Conservation (phyloP, 2,113 vertebrate species). For the Heterotilapia buettikoferi region DNA sequence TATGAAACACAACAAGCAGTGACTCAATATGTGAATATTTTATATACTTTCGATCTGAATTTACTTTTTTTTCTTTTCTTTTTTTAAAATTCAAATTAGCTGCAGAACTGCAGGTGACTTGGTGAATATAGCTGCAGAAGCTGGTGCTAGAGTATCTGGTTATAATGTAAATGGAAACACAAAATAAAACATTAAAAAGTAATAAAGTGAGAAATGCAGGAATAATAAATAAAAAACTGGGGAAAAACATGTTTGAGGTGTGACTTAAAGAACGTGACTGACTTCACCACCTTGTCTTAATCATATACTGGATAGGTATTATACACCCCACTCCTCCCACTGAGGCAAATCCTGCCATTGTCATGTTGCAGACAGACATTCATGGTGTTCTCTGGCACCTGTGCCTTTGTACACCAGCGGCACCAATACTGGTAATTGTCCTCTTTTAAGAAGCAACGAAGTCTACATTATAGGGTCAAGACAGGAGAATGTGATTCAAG, state of each 20-base stretch:
- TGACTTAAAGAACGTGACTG: neutral
- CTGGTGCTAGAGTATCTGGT: neutral
- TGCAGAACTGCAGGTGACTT: neutral
- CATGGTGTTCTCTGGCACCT: neutral
- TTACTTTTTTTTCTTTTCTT: neutral
- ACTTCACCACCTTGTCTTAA: neutral
- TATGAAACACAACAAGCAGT: neutral
- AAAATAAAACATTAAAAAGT: neutral
- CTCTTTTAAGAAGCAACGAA: neutral
- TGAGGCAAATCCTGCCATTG: neutral
- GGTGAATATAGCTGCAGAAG: neutral
- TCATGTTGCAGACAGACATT: neutral
- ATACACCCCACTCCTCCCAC: neutral
- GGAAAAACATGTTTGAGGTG: neutral
- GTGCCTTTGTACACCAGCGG: neutral
- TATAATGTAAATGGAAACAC: neutral
- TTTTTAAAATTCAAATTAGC: neutral
- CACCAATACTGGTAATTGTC: neutral
- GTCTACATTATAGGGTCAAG: neutral
- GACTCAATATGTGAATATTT: neutral
- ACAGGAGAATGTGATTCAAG: neutral
- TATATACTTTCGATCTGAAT: neutral
- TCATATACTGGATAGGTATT: neutral
- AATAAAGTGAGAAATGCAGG: neutral
- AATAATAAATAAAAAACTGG: neutral